Percentiles rank a stretch among this genome's conserved stretches.
Conservation (phyloP, 2,888 invertebrate species). For the Eristalinus sepulchralis region DNA sequence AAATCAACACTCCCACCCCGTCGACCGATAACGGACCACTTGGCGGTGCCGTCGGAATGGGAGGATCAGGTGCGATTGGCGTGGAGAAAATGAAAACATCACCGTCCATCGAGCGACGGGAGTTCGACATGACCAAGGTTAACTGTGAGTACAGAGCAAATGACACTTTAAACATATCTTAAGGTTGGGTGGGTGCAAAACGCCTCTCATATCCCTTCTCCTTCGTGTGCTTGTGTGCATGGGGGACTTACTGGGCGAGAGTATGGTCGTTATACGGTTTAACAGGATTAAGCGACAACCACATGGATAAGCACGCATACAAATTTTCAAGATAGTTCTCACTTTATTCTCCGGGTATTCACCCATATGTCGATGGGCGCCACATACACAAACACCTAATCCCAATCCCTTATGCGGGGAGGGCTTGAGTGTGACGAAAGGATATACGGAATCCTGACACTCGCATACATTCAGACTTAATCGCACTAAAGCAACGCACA, state of each 20-base stretch:
- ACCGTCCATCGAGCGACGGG: conserved; percentile 78
- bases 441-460: conserved; percentile 22
- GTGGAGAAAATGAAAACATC: conserved; percentile 78
- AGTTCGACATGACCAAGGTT: conserved; percentile 81
- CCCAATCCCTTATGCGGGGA: conserved; percentile 33
- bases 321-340: conserved; percentile 59
- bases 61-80: conserved; percentile 73
- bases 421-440: conserved; percentile 1
- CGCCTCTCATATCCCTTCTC: not conserved
- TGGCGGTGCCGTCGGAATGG: conserved; percentile 47
- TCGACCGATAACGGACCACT: conserved; percentile 72
- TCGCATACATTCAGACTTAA: conserved; percentile 38
- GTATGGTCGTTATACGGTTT: conserved; percentile 43
- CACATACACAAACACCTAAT: conserved; percentile 45
- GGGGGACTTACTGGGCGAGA: not conserved
- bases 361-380: conserved; percentile 51
- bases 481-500: conserved; percentile 43
- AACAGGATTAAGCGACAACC: conserved; percentile 58
- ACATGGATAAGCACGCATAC: conserved; percentile 61
- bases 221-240: not conserved
- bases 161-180: not conserved
- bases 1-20: conserved; percentile 75
- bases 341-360: conserved; percentile 52
- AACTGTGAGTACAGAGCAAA: conserved; percentile 78
- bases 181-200: not conserved